Base-by-base conservation (phyloP, 2,797 vertebrate genomes). In the Alexandromys oeconomus region DNA sequence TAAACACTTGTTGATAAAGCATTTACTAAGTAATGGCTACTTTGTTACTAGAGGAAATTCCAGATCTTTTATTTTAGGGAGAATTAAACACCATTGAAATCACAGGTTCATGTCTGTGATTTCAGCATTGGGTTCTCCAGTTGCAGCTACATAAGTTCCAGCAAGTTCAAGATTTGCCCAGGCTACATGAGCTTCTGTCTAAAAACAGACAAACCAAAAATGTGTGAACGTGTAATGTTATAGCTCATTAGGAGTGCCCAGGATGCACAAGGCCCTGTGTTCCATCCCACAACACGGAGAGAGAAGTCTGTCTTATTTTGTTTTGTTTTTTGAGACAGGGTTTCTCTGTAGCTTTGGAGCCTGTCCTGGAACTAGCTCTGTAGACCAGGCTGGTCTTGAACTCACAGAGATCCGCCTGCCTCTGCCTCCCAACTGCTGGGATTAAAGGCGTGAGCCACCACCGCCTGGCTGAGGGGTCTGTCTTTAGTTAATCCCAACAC, bases 31-130 rank as follows among this genome's bases (percentile, higher is more conserved):
- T 65, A 29, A 37, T 78, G n/a, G 59, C 37, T 65, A 1, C 43
- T 31, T 57, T 92, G 63, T 92, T 94, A 65, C 19, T 77, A 78
- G 19, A 63, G 59, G 87, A 85, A 79, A 51, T 67, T 85, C 37
- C 37, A 67, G 34, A 31, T 77, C 46, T 7, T 87, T 48, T 85
- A 71, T 27, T 51, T 61, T 86, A 61, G 43, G 31, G 37, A 85
- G 82, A 37, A 77, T n/a, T 63, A 67, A 87, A 29, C 40, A 78
- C 6, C 11, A 2, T 46, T 54, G 51, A n/a, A n/a, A n/a, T n/a
- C n/a, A n/a, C n/a, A n/a, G 46, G 61, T 43, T 76, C 15, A 21
- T 29, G 27, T n/a, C 43, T 69, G 54, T 46, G 73, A 43, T 76
- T 23, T 40, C 54, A 76, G 10, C 29, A 61, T 40, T 76, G 46